Base-by-base conservation (phyloP, 1,140 invertebrate species). In the Drosophila tani region DNA sequence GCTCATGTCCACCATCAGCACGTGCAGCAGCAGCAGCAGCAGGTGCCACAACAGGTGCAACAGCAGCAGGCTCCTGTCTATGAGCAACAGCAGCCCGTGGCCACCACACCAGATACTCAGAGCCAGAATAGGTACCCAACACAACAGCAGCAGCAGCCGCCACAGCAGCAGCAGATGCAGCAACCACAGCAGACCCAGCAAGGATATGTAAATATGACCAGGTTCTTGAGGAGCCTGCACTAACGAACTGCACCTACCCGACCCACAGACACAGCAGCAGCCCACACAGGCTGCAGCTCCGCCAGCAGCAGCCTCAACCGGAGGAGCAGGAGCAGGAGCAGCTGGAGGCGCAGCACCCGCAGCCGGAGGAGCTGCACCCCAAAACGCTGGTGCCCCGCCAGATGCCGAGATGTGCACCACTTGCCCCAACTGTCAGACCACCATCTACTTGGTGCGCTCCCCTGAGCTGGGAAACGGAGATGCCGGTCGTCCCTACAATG, bases 341-440 rank as follows among this genome's bases (percentile, higher is more conserved):
- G 27, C 21, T 1, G 45, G 35, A 32, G 45, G 24, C 21, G n/a
- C 51, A 2, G 15, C 24, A 0, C 7, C 63, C 7, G 6, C 24
- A 15, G 56, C 19, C 5, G 51, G 29, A 2, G 59, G 9, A 19
- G 24, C 43, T 24, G 27, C 27, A 29, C 27, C 27, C 5, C 27
- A 29, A 29, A 29, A 29, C 27, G 6, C 5, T 12, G 47, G 12
- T 38, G 46, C 69, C 12, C 57, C 66, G 1, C 62, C 75, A 2
- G 75, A 91, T 41, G 82, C 91, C 12, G 91, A 92, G 57, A 81
- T 92, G 82, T 92, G 91, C 58, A 92, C 91, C 43, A 92, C 91
- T 24, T 92, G 91, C 41, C 91, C 91, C 24, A 92, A 92, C 65
- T 92, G 91, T 58, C 88, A 91, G 58, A 91, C 91, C 9, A 92